These are phyloP conservation scores for Pelosia muscerda DNA, from an alignment of 2,888 invertebrate genomes.

Conservation along the genomic window DNA sequence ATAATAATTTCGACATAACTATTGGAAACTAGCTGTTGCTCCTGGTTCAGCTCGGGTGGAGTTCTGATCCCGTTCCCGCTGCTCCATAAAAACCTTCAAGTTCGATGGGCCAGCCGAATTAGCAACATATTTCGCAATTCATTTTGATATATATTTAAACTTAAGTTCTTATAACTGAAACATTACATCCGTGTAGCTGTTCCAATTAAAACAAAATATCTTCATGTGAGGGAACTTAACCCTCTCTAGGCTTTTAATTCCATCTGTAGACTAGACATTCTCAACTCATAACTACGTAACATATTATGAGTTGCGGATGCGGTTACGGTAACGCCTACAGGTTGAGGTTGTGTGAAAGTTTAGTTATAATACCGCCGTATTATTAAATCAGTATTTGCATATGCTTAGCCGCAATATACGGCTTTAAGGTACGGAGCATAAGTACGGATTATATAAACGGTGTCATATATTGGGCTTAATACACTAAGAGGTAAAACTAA, in stretches of 20 bases:
- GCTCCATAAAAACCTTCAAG: too few relatives aligned
- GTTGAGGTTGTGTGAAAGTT: slow-evolving; percentile 1
- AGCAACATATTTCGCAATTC: too few relatives aligned
- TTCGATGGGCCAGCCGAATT: too few relatives aligned
- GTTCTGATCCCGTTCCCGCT: too few relatives aligned
- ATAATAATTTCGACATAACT: neutral
- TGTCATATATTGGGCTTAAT: neutral
- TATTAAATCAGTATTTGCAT: neutral
- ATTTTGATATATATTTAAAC: too few relatives aligned
- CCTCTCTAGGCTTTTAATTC: slow-evolving; percentile 3
- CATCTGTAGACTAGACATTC: too few relatives aligned
- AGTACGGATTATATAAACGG: neutral
- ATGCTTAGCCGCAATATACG: neutral
- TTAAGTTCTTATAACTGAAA: neutral
- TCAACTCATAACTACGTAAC: too few relatives aligned
- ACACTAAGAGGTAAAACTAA: too few relatives aligned
- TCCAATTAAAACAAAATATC: slow-evolving; percentile 12
- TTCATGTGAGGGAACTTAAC: slow-evolving; percentile 6
- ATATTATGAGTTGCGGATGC: slow-evolving; percentile 7
- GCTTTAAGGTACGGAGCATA: neutral
- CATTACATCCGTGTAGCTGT: neutral
- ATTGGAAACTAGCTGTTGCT: too few relatives aligned
- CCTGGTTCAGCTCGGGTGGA: too few relatives aligned
- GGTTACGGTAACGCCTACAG: neutral
- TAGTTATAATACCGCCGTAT: neutral